Conservation (phyloP, 2,113 vertebrate genomes). For the Myrmecobius fasciatus region DNA sequence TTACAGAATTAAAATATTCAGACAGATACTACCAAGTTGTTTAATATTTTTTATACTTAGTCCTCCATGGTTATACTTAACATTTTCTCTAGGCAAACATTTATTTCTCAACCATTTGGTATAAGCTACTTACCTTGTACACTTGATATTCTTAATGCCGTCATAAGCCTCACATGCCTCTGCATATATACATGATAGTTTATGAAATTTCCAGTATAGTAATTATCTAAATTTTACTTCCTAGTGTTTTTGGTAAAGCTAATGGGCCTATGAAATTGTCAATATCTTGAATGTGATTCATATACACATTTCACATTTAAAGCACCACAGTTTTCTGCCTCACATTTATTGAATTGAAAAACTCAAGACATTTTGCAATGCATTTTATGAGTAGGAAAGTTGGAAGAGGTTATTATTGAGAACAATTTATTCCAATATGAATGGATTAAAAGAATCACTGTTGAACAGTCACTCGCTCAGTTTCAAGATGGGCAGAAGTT, state of each 20-base stretch:
- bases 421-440: slow-evolving; percentile 52
- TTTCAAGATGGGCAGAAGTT: slow-evolving; percentile 63
- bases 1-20: slow-evolving; percentile 5
- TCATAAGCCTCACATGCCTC: not conserved
- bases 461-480: slow-evolving; percentile 58
- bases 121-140: not conserved
- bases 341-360: slow-evolving; percentile 59
- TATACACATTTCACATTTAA: slow-evolving; percentile 25
- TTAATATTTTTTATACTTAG: not conserved
- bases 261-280: slow-evolving; percentile 25
- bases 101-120: not conserved
- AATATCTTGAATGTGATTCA: slow-evolving; percentile 32
- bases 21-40: not conserved
- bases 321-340: slow-evolving; percentile 1
- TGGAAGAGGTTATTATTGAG: slow-evolving; percentile 71
- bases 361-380: slow-evolving; percentile 59
- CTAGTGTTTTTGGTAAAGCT: not conserved
- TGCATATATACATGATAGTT: not conserved
- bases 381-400: slow-evolving; percentile 51
- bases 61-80: not conserved
- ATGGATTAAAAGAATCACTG: slow-evolving; percentile 55
- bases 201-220: slow-evolving; percentile 18
- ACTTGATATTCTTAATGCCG: not conserved
- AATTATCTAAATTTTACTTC: slow-evolving; percentile 12
- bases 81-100: not conserved